Evolutionary conservation across 2,113 vertebrate species (phyloP), one percentile per base, ranked within the genome.

Genomic region (Mirza zaza): DNA sequence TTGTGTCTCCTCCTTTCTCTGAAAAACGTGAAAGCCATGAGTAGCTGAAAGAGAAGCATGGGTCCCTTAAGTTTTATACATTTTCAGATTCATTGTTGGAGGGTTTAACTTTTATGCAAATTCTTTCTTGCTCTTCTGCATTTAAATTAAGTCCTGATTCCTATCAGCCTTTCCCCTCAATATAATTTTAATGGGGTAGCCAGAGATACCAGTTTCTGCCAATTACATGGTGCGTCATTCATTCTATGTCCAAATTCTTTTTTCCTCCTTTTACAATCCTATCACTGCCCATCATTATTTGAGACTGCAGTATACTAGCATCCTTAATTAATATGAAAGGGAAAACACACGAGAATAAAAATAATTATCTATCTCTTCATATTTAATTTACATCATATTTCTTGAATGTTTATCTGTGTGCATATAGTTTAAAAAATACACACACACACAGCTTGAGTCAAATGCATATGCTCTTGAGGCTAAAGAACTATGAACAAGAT

Each of bases 371-470:
- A 9, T 70, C 1, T 93, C 34, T 76, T 88, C 34, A 42, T 71
- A 12, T 76, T 84, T 48, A 79, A 36, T 68, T 48, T 93, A 39
- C 93, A 84, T 91, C 80, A 95, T 94, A 90, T 98, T 97, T 93
- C 20, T 67, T 65, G 11, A 91, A 5, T n/a, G n/a, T 65, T 68
- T 70, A 57, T 63, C 5, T 59, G 8, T n/a, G 55, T 90, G 18
- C 13, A 32, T 61, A 59, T 39, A 5, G 20, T 94, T 94, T 70
- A 97, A 96, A 97, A 79, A 92, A 87, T 52, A 97, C 79, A 89
- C 67, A 93, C 94, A 97, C 94, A 97, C 95, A 96, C 94, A 86
- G 68, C 39, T 95, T 93, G 81, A 97, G 92, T 97, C 96, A 97
- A 93, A 95, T 93, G 73, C 76, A 67, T 88, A 93, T 67, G 95